phyloP scores from a whole-genome alignment of 2,797 vertebrate genomes.

The Galaxias olidus region DNA sequence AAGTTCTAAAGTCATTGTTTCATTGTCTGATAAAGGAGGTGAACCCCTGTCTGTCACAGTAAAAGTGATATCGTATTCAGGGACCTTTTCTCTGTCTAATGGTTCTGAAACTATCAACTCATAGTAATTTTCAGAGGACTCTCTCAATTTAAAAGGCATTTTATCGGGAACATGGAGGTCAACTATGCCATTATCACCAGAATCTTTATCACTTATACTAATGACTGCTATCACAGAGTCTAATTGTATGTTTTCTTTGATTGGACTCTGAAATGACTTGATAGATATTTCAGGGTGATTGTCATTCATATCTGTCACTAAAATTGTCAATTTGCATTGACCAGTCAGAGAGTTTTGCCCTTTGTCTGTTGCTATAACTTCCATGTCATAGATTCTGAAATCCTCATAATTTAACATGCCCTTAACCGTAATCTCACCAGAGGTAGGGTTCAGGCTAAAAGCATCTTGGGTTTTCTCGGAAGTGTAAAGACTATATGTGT shows the following conservation, averaged over 20 bases:
- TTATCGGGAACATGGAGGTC: conserved; percentile 47
- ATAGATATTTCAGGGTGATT: conserved; percentile 53
- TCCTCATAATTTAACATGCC: conserved; percentile 46
- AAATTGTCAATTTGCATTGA: conserved; percentile 26
- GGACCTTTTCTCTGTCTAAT: conserved; percentile 45
- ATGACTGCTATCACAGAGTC: conserved; percentile 56
- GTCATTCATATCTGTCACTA: conserved; percentile 55
- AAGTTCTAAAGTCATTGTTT: conserved; percentile 47
- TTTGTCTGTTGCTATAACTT: conserved; percentile 44
- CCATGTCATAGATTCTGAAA: conserved; percentile 37
- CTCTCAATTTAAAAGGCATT: conserved; percentile 49
- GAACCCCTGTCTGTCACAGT: conserved; percentile 47
- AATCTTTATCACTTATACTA: conserved; percentile 61
- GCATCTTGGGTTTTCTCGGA: conserved; percentile 32
- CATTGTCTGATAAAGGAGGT: conserved; percentile 48
- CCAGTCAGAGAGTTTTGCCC: conserved; percentile 9
- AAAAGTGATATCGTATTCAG: conserved; percentile 51
- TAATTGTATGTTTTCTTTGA: conserved; percentile 45
- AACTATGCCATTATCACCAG: conserved; percentile 55
- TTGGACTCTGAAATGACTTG: conserved; percentile 39
- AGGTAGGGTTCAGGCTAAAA: conserved; percentile 34
- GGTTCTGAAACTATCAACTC: conserved; percentile 38
- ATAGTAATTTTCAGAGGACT: conserved; percentile 50
- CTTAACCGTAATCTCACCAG: conserved; percentile 45
- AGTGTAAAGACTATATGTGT: conserved; percentile 32